phyloP scores from a whole-genome alignment of 1,140 invertebrate genomes.

The Frieseomelitta varia region DNA sequence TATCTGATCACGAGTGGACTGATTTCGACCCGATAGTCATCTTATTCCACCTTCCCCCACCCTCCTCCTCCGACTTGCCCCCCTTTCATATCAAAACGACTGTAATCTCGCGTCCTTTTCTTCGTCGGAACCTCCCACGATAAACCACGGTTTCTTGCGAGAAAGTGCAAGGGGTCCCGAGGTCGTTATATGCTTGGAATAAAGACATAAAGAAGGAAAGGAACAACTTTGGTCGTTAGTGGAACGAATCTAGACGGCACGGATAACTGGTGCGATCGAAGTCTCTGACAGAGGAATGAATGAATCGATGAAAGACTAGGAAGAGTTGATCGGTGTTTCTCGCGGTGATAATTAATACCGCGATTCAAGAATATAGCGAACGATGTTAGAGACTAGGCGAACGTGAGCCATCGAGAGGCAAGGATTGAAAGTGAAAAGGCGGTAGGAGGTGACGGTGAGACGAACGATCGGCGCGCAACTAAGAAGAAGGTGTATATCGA shows the following conservation, averaged over 20 bases:
- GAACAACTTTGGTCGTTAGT: slow-evolving; percentile 14
- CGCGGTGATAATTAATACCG: slow-evolving; percentile 67
- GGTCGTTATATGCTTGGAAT: neutral
- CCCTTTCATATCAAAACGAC: slow-evolving; percentile 9
- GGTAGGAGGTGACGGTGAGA: slow-evolving; percentile 52
- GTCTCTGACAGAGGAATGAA: neutral
- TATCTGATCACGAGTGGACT: slow-evolving; percentile 52
- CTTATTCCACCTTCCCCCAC: neutral
- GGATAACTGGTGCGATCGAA: slow-evolving; percentile 24
- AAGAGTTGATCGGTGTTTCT: slow-evolving; percentile 9
- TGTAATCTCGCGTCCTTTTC: slow-evolving; percentile 15
- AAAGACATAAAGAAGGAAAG: neutral
- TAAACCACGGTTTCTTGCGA: neutral
- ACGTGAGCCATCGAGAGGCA: slow-evolving; percentile 7
- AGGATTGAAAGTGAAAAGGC: slow-evolving; percentile 59
- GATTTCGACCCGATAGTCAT: slow-evolving; percentile 47
- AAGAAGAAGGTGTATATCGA: slow-evolving; percentile 3
- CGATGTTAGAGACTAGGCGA: neutral
- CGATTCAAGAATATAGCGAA: slow-evolving; percentile 54
- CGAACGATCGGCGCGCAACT: slow-evolving; percentile 16
- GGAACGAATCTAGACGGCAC: slow-evolving; percentile 15
- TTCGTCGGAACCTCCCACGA: slow-evolving; percentile 27
- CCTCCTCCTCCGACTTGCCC: neutral
- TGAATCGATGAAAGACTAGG: slow-evolving; percentile 33
- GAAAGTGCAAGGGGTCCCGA: too few relatives aligned